Conservation (phyloP, 2,888 invertebrate genomes). For the Pachymerium ferrugineum region DNA sequence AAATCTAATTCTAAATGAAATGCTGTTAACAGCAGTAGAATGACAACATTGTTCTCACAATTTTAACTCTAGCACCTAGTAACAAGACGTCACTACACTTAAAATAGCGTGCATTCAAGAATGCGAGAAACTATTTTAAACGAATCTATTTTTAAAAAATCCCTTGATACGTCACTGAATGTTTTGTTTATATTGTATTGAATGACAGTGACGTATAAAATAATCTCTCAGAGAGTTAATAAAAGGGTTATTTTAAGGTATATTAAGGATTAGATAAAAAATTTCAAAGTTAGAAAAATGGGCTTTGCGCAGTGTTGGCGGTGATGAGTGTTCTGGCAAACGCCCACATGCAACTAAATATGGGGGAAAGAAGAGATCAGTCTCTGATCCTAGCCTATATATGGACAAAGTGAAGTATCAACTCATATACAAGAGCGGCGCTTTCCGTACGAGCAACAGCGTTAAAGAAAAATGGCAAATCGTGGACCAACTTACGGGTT, state of each 20-base stretch:
- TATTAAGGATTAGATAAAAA: not conserved
- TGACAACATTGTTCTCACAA: not conserved
- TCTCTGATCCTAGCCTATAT: not conserved
- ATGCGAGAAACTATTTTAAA: too few species aligned
- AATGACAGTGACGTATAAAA: too few species aligned
- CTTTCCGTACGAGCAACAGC: not conserved
- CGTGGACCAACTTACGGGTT: conserved; percentile 37
- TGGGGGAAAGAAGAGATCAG: not conserved
- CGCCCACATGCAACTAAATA: not conserved
- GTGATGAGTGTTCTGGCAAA: not conserved
- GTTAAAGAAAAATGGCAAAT: conserved; percentile 29
- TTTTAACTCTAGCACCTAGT: not conserved
- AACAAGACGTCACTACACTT: too few species aligned
- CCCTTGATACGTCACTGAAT: too few species aligned
- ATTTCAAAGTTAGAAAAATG: not conserved
- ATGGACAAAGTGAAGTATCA: not conserved
- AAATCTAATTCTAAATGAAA: not conserved
- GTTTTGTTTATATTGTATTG: too few species aligned
- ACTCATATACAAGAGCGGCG: not conserved
- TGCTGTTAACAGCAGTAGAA: too few species aligned
- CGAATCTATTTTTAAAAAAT: too few species aligned
- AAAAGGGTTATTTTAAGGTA: too few species aligned
- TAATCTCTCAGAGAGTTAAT: too few species aligned
- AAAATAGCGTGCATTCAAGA: too few species aligned
- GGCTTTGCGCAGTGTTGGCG: too few species aligned